Base-by-base conservation (phyloP, 2,113 vertebrate species). In the Lagenorhynchus albirostris region DNA sequence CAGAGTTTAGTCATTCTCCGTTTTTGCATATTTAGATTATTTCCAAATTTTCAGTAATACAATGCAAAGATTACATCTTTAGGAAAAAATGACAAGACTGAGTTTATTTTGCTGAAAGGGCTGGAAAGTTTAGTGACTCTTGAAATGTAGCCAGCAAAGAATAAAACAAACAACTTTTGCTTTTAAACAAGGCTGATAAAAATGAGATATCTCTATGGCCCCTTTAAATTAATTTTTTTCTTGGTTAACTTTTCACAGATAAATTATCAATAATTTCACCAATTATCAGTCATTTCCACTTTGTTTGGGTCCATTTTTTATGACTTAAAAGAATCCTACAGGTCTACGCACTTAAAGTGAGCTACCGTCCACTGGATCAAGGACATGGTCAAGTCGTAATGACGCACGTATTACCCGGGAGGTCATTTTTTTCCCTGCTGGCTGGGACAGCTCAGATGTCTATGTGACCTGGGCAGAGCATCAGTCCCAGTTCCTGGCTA, bases 401-500 rank as follows among this genome's bases (percentile, higher is more conserved):
- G 85, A 96, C 0, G 13, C 85, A 94, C 29, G 5, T 63, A 76
- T 73, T 79, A 88, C 23, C 18, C 77, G 5, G 3, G 53, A 91
- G 53, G 47, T 89, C 71, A 92, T 21, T 96, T 94, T 81, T 80
- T 62, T 21, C 38, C 71, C n/a, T 63, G 38, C 38, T 93, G 55
- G 63, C 67, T 89, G 29, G 91, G 91, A 89, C 36, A 60, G 87
- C 23, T 86, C 38, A 65, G 68, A 81, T 1, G 1, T 82, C 23
- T 23, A 36, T 82, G 79, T 63, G 81, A 96, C 76, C 58, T 87
- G 81, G 77, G 83, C 89, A 96, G 58, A 97, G 82, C 41, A 94
- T 93, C 91, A 89, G 77, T 83, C 62, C 33, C 67, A 58, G 50
- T 68, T 97, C 20, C 82, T 94, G 93, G 85, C 88, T 68, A 60